Evolutionary conservation across 2,113 vertebrate genomes (phyloP), one percentile per base, ranked within the genome.

Genomic region (Megaceryle maxima): DNA sequence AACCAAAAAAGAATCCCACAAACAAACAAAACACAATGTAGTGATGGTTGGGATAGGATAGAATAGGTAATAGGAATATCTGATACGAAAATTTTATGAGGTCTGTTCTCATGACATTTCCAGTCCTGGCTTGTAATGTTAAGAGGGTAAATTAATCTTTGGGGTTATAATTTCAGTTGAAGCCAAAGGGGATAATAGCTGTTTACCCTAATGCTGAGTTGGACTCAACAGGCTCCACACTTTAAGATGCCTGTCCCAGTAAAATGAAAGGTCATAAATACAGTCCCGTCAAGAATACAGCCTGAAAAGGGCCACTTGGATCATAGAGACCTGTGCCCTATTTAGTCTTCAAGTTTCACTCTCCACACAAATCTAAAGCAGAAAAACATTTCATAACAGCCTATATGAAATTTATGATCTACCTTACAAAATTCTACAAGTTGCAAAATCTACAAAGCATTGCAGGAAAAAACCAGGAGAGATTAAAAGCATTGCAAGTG

Each of bases 401-500:
- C 39, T 91, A 26, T 72, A 70, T 56, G 91, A 95, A 91, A 96
- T 91, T 82, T 89, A 92, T 12, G 16, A 84, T 72, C 66, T 79
- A 82, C 81, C 84, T 97, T 96, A 89, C 95, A 91, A 97, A 97
- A 96, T 53, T 62, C 48, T 89, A 15, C 11, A 88, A 79, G 89
- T 97, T 97, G 87, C 95, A 95, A 96, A 97, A 96, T 79, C 89
- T 53, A 33, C 12, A 31, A 72, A 91, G 44, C 35, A n/a, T 91
- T 96, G 91, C 87, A 57, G 35, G 37, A 60, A 94, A 79, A 63
- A 3, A 22, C 25, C 13, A 80, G 81, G 87, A 75, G 81, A 79
- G 83, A 94, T 96, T 95, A 87, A 91, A 95, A 89, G 60, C 66
- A 48, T 92, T 89, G 59, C 19, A 81, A 25, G 37, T 77, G 44